Base-by-base conservation (phyloP, 2,888 invertebrate species). In the Heliconius aoede region DNA sequence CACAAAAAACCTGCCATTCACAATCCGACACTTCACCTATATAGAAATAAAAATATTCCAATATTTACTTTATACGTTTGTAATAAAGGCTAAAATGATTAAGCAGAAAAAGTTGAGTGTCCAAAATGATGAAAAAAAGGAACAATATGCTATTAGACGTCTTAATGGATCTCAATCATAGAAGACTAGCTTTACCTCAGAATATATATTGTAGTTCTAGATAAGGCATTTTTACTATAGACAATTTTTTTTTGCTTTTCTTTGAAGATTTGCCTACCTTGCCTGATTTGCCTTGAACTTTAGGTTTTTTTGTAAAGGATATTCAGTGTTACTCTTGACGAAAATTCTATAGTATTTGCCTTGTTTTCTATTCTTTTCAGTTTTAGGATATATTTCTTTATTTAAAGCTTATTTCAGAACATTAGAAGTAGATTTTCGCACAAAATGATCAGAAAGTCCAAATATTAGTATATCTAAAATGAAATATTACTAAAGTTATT, bases 1-100 rank as follows among this genome's bases (percentile, higher is more conserved):
- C 40, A 71, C 79, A 79, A 79, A 79, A 79, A 79, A 77, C 75
- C 51, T 62, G 67, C 72, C 76, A 76, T 76, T 78, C 76, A 76
- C 65, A 76, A 72, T 71, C 64, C 30, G 73, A 67, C 73, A 77
- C 77, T 40, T 75, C 75, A 79, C 75, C 77, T 67, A 76, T 36
- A 79, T 77, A 24, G 1, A 13, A 36, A 9, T 18, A 40, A 24
- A 26, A 60, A 13, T 58, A 62, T 26, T 26, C 1, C 18, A 36
- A 55, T 46, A 8, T 64, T 28, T 40, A 58, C 28, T 24, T 36
- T 72, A 64, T 40, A 0, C 0, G 1, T 9, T 13, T 3, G 4
- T 9, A 5, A 65, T 72, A 76, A 64, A 51, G 58, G 65, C 40
- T 24, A 72, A 40, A 65, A 40, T 72, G 24, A 2, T 2, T 4